Evolutionary conservation across 2,113 vertebrate genomes (phyloP), one percentile per base, ranked within the genome.

Genomic region (Paralichthys olivaceus): DNA sequence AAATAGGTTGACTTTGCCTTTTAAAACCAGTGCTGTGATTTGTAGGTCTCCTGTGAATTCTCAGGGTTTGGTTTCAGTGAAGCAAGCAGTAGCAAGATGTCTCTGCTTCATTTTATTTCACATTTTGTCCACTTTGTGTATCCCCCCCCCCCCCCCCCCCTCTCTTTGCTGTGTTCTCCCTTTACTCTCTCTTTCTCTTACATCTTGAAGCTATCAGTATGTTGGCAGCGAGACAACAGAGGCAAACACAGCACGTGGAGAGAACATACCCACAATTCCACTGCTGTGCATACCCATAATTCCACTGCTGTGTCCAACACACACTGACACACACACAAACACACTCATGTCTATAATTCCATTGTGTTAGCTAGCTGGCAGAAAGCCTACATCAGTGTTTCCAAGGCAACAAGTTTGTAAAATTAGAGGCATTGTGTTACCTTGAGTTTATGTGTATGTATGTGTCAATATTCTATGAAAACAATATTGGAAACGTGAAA

Each of bases 131-230:
- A 82, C 68, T 88, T 80, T 84, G 69, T 78, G 19, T 53, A 40
- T 80, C 72, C 68, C 49, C 14, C 76, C 58, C 62, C 20, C 73
- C 63, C 62, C 53, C 54, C 51, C 37, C 28, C 49, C 32, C 60
- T 51, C 45, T 45, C 4, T 45, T 14, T 45, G 15, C 43, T 17
- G 13, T 17, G 12, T 45, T 17, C 45, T 49, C 17, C 17, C 19
- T 19, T 49, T 19, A 17, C 45, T 47, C 45, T 47, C 45, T 49
- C 72, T 80, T 69, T 63, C 47, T 84, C 59, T 63, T 74, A 87
- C 89, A 91, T 90, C 88, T 92, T 90, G 90, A 90, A 90, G 68
- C 79, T 61, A 91, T 91, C 84, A 88, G 88, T 61, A 28, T 76
- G 54, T 83, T 91, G 87, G 88, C 88, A 83, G 84, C 0, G 4